These are phyloP conservation scores for Drosophila robusta DNA, from an alignment of 2,888 invertebrate genomes.

Conservation along the genomic window DNA sequence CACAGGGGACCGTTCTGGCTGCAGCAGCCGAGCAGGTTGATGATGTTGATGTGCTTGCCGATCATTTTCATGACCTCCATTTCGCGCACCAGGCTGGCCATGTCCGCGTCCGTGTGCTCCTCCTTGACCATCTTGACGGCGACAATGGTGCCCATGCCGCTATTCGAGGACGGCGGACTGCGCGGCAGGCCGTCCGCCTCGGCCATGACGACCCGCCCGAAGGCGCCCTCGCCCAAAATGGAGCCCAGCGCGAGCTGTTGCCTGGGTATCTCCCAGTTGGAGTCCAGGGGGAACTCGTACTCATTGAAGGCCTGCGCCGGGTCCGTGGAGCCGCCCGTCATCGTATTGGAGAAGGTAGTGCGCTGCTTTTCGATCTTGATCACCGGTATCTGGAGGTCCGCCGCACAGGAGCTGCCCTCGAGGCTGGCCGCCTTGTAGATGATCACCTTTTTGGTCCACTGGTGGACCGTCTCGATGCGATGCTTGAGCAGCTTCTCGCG, in stretches of 20 bases:
- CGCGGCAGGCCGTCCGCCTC: constrained; percentile 88
- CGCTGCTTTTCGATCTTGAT: constrained; percentile 96
- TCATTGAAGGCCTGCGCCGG: constrained; percentile 91
- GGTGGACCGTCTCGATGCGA: constrained; percentile 93
- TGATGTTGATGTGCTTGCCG: constrained; percentile 98
- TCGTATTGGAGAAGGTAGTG: constrained; percentile 88
- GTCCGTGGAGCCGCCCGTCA: constrained; percentile 86
- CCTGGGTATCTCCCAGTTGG: constrained; percentile 96
- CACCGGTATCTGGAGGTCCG: constrained; percentile 89
- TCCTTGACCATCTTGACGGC: constrained; percentile 99
- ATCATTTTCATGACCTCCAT: constrained; percentile 99
- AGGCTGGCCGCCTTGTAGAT: constrained; percentile 90
- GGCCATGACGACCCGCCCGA: constrained; percentile 97
- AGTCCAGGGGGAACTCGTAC: constrained; percentile 97
- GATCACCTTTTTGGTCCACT: constrained; percentile 96
- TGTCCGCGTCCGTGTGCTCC: constrained; percentile 98
- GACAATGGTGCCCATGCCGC: constrained; percentile 88
- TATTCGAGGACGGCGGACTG: constrained; percentile 41
- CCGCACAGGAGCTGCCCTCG: constrained; percentile 83
- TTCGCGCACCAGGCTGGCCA: constrained; percentile 98
- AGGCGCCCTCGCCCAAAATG: constrained; percentile 98
- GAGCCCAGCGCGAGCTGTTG: constrained; percentile 92
- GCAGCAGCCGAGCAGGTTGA: constrained; percentile 97
- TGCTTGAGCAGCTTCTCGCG: constrained; percentile 93
- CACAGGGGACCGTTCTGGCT: constrained; percentile 95